Conservation (phyloP, 2,113 vertebrate genomes). For the Paralichthys olivaceus region DNA sequence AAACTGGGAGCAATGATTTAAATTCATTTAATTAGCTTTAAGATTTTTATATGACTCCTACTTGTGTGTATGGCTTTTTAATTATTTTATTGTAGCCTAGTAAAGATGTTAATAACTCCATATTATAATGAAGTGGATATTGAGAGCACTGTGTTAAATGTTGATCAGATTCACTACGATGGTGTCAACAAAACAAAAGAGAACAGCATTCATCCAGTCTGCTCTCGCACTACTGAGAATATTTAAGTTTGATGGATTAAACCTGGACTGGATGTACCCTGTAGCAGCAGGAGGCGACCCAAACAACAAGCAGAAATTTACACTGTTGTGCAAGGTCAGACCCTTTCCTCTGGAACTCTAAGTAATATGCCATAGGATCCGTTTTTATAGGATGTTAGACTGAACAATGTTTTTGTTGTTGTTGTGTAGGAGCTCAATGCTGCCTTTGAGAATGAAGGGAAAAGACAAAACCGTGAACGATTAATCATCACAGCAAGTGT, state of each 20-base stretch:
- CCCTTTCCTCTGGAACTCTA: background rate
- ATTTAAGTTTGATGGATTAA: slow-evolving; percentile 81
- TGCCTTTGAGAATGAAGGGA: slow-evolving; percentile 72
- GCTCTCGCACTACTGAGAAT: slow-evolving; percentile 71
- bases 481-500: slow-evolving; percentile 80
- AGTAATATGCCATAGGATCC: background rate
- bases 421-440: slow-evolving; percentile 74
- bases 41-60: too few relatives aligned
- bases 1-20: too few relatives aligned
- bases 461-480: slow-evolving; percentile 17
- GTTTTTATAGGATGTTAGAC: background rate
- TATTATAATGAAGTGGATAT: background rate
- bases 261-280: slow-evolving; percentile 82
- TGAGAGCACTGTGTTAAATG: background rate
- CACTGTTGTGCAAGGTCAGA: slow-evolving; percentile 77
- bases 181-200: slow-evolving; percentile 57
- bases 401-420: background rate
- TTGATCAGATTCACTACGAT: slow-evolving; percentile 53
- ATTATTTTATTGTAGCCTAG: background rate
- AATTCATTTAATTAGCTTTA: too few relatives aligned
- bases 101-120: background rate
- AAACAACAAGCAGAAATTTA: slow-evolving; percentile 80
- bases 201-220: slow-evolving; percentile 77
- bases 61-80: too few relatives aligned
- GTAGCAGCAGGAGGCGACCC: slow-evolving; percentile 74